Evolutionary conservation across 2,888 invertebrate genomes (phyloP), one percentile per base, ranked within the genome.

Genomic region (Machimus rusticus): DNA sequence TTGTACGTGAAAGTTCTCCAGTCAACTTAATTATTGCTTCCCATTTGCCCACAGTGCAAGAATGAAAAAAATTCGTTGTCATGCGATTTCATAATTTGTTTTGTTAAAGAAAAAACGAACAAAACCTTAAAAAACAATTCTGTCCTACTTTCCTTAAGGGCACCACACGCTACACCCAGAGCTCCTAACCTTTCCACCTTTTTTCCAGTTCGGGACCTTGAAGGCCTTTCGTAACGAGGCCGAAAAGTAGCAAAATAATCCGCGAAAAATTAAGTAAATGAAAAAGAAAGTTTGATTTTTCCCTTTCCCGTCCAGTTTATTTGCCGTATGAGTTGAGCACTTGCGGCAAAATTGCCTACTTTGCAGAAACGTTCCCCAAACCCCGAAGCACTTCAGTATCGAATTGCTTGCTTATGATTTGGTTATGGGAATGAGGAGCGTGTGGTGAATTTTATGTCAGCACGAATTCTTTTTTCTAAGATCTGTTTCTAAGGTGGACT

Each of bases 261-360:
- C 39, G 39, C 78, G 37, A 28, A 39, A 78, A 78, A 78, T 78
- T 78, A 78, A 78, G 78, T 14, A 78, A 81, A 81, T 55, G 81
- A 81, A 81, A 81, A 81, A 81, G 81, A 81, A 81, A 81, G 81
- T 81, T 31, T 28, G 51, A 81, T 28, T 55, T 78, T 37, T 6
- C 76, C 76, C 76, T 12, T 34, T 76, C 76, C 5, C 16, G n/a
- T 76, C 16, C 37, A n/a, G 76, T 19, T 66, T 28, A 23, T 66
- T 66, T 66, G 2, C 12, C 66, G 66, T 66, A 66, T 66, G 66
- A 66, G 66, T 2, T 39, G 39, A 16, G 43, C 28, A 66, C 66
- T 23, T 66, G 66, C 12, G 23, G 66, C 3, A 2, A 12, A 66
- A 66, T 66, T 23, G 66, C 66, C 66, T 66, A 23, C 66, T 66